Conservation (phyloP, 2,888 invertebrate species). For the Cryptosula pallasiana region DNA sequence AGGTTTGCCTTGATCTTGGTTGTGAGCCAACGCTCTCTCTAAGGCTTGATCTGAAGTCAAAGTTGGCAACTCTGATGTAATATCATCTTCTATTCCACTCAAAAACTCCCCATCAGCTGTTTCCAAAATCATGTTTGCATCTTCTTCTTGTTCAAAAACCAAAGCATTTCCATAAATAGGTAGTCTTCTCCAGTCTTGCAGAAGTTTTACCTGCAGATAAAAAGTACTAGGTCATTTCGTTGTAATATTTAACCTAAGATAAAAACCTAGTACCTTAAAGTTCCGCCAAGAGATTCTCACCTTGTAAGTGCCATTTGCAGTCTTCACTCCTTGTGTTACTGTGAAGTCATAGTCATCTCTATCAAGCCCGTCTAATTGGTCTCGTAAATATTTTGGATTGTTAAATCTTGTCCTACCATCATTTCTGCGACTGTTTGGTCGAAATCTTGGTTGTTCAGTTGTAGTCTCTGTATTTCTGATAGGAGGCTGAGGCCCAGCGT, state of each 20-base stretch:
- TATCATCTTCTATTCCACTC: conserved; percentile 17
- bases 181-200: conserved; percentile 10
- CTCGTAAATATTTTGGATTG: neutral
- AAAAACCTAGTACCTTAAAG: too few species aligned
- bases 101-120: conserved; percentile 10
- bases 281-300: too few species aligned
- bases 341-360: neutral
- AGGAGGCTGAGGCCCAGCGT: too few species aligned
- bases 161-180: neutral
- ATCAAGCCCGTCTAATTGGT: neutral
- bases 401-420: neutral
- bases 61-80: conserved; percentile 3
- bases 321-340: neutral
- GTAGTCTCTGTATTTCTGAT: too few species aligned
- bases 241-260: too few species aligned
- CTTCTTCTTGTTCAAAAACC: conserved; percentile 11
- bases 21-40: neutral
- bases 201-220: neutral
- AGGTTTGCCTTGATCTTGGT: neutral
- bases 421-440: neutral
- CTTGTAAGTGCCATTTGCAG: neutral
- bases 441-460: neutral
- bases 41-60: neutral
- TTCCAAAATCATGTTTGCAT: conserved; percentile 13
- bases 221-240: too few species aligned